Evolutionary conservation across 2,888 invertebrate genomes (phyloP).

Genomic region (Luperina testacea): DNA sequence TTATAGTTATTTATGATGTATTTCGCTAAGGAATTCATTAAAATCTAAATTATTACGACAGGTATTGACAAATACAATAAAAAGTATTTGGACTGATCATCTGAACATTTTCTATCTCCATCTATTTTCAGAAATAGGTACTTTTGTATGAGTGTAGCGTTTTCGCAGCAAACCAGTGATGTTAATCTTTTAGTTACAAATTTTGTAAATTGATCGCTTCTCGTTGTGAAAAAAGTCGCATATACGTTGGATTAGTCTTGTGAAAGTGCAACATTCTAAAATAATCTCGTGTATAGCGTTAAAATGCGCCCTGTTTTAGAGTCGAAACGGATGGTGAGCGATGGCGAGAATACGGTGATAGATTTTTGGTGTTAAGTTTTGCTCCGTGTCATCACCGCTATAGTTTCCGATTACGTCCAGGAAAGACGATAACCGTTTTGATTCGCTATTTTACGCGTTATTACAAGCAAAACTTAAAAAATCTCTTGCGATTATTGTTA

Average conservation of each 20-base stretch:
- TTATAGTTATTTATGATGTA: neutral
- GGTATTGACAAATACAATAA: conserved; percentile 45
- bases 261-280: conserved; percentile 87
- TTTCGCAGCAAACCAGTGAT: conserved; percentile 92
- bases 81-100: conserved; percentile 78
- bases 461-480: conserved; percentile 81
- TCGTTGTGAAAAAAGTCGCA: conserved; percentile 83
- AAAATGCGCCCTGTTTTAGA: conserved; percentile 90
- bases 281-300: conserved; percentile 87
- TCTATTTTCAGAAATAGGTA: conserved; percentile 93
- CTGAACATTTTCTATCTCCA: conserved; percentile 91
- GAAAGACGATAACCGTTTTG: conserved; percentile 82
- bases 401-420: conserved; percentile 84
- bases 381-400: conserved; percentile 89
- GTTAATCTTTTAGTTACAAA: conserved; percentile 91
- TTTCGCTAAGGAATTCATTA: conserved; percentile 8
- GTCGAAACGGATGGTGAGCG: conserved; percentile 90
- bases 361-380: conserved; percentile 90
- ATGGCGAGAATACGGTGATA: conserved; percentile 91
- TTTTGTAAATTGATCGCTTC: conserved; percentile 89
- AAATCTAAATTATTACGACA: neutral
- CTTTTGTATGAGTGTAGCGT: conserved; percentile 91
- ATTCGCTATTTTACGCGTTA: conserved; percentile 84
- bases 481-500: conserved; percentile 85
- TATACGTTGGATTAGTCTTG: conserved; percentile 85